These are phyloP conservation scores for Sicus ferrugineus DNA, from an alignment of 2,888 invertebrate genomes.

Conservation along the genomic window DNA sequence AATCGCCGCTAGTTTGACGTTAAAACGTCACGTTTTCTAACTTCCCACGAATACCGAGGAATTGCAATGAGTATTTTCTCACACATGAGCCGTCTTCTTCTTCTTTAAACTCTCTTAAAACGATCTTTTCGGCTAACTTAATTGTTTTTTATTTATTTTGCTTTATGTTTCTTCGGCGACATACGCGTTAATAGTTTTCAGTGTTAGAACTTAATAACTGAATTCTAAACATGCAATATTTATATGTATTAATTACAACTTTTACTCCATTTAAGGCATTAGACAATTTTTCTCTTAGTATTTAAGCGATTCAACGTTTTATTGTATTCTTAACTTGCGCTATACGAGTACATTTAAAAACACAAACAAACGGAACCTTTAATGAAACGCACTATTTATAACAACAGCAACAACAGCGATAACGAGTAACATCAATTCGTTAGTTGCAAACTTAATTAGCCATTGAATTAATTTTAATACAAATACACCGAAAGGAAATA, in stretches of 20 bases:
- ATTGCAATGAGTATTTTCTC: no score
- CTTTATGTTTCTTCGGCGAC: constrained; percentile 6
- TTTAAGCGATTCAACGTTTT: constrained; percentile 43
- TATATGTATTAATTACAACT: constrained; percentile 43
- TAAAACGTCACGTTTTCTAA: no score
- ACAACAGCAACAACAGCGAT: constrained; percentile 38
- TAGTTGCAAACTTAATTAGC: constrained; percentile 39
- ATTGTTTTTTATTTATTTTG: constrained; percentile 14
- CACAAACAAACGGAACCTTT: constrained; percentile 36
- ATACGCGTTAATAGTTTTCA: constrained; percentile 2
- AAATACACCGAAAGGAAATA: no score
- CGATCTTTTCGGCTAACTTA: not conserved
- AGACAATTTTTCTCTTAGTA: constrained; percentile 59
- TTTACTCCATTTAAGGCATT: constrained; percentile 57
- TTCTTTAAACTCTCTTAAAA: no score
- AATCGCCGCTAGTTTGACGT: no score
- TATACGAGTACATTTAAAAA: constrained; percentile 26
- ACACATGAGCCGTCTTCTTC: no score
- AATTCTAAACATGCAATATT: constrained; percentile 43
- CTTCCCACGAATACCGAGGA: no score
- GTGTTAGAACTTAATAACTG: constrained; percentile 39
- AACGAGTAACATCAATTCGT: constrained; percentile 26
- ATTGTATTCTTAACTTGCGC: constrained; percentile 40
- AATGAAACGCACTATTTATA: constrained; percentile 31
- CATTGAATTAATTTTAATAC: no score